Evolutionary conservation across 2,888 invertebrate species (phyloP).

Genomic region (Lasioglossum villosulum): DNA sequence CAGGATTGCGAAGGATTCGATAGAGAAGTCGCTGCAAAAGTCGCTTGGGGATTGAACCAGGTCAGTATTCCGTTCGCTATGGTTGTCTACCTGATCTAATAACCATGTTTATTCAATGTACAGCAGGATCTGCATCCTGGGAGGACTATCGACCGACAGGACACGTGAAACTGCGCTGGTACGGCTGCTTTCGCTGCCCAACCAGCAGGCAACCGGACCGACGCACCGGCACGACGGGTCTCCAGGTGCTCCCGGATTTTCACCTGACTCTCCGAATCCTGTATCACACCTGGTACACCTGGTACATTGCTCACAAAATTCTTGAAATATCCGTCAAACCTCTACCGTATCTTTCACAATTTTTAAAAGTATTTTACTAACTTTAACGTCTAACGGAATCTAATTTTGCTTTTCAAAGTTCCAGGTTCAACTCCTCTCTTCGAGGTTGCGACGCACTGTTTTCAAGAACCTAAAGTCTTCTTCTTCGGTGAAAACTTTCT

Average conservation of each 20-base stretch:
- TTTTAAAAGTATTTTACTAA: neutral
- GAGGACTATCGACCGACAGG: constrained; percentile 21
- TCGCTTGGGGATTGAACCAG: neutral
- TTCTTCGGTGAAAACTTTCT: neutral
- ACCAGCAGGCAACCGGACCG: constrained; percentile 80
- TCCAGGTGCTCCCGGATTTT: constrained; percentile 61
- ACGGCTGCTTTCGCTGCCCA: constrained; percentile 60
- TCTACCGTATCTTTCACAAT: neutral
- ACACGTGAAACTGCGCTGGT: constrained; percentile 51
- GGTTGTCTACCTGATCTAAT: neutral
- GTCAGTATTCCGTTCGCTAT: constrained; percentile 23
- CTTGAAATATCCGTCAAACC: neutral
- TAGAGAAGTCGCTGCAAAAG: neutral
- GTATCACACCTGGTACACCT: neutral
- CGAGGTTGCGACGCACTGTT: neutral
- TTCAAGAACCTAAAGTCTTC: neutral
- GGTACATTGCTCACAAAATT: neutral
- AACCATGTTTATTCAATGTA: neutral
- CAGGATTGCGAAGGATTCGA: neutral
- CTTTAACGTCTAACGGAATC: neutral
- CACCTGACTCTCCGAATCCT: neutral
- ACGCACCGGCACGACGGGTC: constrained; percentile 76
- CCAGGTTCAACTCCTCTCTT: neutral
- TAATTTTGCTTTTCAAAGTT: neutral
- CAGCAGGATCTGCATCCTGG: constrained; percentile 2